These are phyloP conservation scores for Cololabis saira DNA, from an alignment of 2,113 vertebrate genomes.

Conservation along the genomic window DNA sequence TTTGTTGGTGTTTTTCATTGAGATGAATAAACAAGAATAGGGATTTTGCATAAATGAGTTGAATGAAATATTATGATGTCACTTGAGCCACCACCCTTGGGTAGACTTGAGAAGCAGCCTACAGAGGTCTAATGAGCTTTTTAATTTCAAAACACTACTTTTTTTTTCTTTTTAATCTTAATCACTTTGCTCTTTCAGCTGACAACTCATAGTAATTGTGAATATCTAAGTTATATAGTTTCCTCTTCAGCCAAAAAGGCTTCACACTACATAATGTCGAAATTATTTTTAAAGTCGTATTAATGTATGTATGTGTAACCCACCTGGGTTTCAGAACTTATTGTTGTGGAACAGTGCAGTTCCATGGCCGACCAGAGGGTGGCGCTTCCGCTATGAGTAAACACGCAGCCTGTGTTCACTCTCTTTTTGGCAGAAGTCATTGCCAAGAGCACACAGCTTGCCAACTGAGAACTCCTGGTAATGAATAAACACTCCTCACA, in stretches of 20 bases:
- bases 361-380: no score
- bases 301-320: no score
- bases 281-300: neutral
- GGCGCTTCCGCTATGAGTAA: no score
- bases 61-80: neutral
- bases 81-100: slow-evolving; percentile 6
- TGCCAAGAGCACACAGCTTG: no score
- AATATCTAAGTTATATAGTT: neutral
- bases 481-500: no score
- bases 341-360: no score
- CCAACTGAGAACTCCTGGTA: no score
- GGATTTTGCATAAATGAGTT: slow-evolving; percentile 1
- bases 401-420: no score
- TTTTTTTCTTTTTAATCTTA: neutral
- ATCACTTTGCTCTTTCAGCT: neutral
- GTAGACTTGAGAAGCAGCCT: neutral
- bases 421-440: no score
- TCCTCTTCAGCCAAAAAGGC: neutral
- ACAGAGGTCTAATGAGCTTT: neutral
- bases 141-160: neutral
- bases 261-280: neutral
- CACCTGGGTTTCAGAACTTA: no score
- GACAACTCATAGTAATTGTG: neutral
- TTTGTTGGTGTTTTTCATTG: neutral
- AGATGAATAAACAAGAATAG: neutral